Evolutionary conservation across 2,797 vertebrate species (phyloP), one percentile per base, ranked within the genome.

Genomic region (Eutrigla gurnardus): DNA sequence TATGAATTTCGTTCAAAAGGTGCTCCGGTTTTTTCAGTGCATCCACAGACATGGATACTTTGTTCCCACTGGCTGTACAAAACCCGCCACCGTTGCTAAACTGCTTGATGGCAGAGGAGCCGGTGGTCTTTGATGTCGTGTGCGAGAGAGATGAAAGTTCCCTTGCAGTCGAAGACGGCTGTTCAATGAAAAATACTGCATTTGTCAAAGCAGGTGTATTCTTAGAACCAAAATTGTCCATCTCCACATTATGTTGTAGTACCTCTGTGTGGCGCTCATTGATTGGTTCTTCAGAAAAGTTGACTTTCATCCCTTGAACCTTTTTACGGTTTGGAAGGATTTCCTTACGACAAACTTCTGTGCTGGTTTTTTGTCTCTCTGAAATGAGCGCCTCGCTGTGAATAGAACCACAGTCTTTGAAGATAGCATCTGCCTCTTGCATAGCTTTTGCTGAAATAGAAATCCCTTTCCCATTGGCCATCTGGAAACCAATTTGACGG

Each of bases 1-100:
- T 14, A 47, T 77, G n/a, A 50, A 81, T 88, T 53, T 96, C 94
- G 69, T 92, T 86, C 55, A 96, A 91, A 76, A 95, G 80, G 18
- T 70, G 67, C 65, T 94, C 94, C 14, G 93, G 94, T 91, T 94
- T 95, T 62, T 88, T 65, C 62, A 96, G 70, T 47, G 95, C 90
- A 35, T 83, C 92, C 86, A 94, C 80, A 68, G 96, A 96, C 55
- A 96, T 64, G 0, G 60, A 64, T 12, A 96, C 93, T 13, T 73
- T 92, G 74, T 95, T 95, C 75, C 95, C 88, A 49, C 77, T 68
- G 73, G 94, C 95, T 76, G 95, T 95, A 75, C 77, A 84, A 69
- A 91, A 92, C 40, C 93, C 95, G 87, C 83, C 61, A 25, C 25
- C 54, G 14, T 8, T 65, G 53, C 61, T 75, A 42, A 64, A 64